A percentile compares a stretch with the other conserved stretches of the same genome.
Evolutionary conservation across 2,113 vertebrate species (phyloP).

Genomic region (Astatoreochromis straeleni): DNA sequence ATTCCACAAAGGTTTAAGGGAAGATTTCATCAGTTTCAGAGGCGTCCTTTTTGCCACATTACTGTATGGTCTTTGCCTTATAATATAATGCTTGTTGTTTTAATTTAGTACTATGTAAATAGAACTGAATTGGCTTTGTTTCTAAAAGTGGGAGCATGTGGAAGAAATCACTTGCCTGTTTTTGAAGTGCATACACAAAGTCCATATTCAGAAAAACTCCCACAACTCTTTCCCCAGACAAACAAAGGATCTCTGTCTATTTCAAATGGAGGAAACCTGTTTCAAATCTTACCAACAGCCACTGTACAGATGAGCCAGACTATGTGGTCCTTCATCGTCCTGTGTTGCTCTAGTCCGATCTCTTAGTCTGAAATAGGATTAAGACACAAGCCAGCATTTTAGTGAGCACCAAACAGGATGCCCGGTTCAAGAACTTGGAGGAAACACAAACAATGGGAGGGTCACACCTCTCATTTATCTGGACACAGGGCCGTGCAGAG

Average conservation of each 20-base stretch:
- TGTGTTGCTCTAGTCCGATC: background rate
- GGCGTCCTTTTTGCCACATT: background rate
- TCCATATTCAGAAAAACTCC: background rate
- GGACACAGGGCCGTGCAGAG: background rate
- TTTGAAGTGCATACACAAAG: background rate
- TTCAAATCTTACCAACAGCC: background rate
- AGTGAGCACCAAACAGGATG: background rate
- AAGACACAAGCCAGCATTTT: background rate
- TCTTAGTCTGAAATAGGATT: background rate
- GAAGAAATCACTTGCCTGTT: background rate
- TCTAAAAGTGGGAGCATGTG: too few species aligned
- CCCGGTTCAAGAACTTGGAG: background rate
- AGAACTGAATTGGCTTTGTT: too few species aligned
- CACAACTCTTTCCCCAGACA: background rate
- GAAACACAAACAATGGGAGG: background rate
- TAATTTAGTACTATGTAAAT: too few species aligned
- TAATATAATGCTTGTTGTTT: too few species aligned
- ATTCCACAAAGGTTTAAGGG: background rate
- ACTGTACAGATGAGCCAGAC: background rate
- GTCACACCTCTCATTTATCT: background rate
- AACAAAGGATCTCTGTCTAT: background rate
- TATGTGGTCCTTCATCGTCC: background rate
- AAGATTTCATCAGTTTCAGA: background rate
- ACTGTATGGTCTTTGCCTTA: too few species aligned
- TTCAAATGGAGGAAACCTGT: background rate